These are phyloP conservation scores for Leucopsar rothschildi DNA, from an alignment of 2,113 vertebrate genomes.

Conservation along the genomic window DNA sequence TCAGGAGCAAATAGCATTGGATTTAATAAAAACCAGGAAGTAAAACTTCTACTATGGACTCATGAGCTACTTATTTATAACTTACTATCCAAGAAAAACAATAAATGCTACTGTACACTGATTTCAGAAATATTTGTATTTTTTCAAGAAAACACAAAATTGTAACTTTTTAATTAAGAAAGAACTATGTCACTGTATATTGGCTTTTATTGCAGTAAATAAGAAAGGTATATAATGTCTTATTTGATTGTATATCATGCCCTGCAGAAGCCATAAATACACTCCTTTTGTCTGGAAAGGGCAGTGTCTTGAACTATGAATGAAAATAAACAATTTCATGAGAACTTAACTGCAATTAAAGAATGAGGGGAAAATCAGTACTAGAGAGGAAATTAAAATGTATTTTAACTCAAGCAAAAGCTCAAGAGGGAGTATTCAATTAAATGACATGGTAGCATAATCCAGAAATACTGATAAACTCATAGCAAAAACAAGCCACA, in stretches of 20 bases:
- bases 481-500: neutral
- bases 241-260: neutral
- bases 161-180: neutral
- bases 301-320: neutral
- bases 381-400: neutral
- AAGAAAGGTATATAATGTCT: neutral
- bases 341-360: neutral
- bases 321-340: neutral
- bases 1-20: neutral
- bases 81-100: neutral
- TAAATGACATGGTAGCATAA: neutral
- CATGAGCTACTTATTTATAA: neutral
- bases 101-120: neutral
- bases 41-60: neutral
- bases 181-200: neutral
- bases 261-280: neutral
- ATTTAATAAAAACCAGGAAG: neutral
- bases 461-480: neutral
- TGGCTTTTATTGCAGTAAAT: neutral
- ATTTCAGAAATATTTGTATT: neutral
- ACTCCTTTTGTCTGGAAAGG: neutral
- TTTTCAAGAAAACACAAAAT: neutral
- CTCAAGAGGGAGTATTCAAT: neutral
- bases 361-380: neutral
- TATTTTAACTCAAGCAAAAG: neutral